Evolutionary conservation across 2,797 vertebrate genomes (phyloP).

Genomic region (Catharus ustulatus): DNA sequence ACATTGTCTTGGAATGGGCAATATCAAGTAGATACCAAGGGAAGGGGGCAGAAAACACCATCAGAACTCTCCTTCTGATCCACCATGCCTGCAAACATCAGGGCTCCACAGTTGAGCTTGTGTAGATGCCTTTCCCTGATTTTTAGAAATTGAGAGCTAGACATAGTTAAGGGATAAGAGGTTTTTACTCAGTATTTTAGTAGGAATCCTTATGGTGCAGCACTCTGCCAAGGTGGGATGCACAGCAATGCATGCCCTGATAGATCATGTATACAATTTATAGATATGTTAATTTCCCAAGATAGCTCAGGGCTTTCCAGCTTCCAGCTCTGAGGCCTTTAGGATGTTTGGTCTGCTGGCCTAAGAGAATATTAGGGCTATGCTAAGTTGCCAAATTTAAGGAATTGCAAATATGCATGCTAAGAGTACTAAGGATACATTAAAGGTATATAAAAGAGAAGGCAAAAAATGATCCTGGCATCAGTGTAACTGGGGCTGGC

Average conservation of each 20-base stretch:
- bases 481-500: background rate
- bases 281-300: background rate
- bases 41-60: background rate
- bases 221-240: background rate
- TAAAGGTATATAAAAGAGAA: background rate
- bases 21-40: background rate
- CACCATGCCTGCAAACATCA: background rate
- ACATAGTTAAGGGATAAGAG: background rate
- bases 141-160: background rate
- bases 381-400: background rate
- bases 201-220: background rate
- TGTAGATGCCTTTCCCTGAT: too few species aligned
- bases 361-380: background rate
- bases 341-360: background rate
- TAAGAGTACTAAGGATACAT: background rate
- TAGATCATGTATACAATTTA: background rate
- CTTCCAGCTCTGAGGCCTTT: accelerated
- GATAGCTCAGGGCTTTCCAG: background rate
- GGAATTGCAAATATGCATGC: background rate
- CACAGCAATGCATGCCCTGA: background rate
- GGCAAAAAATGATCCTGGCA: background rate
- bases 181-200: background rate
- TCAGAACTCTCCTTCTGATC: background rate
- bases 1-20: background rate
- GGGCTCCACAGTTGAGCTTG: accelerated